Evolutionary conservation across 1,140 invertebrate genomes (phyloP), one percentile per base, ranked within the genome.

Genomic region (Rhyacophila brunnea): DNA sequence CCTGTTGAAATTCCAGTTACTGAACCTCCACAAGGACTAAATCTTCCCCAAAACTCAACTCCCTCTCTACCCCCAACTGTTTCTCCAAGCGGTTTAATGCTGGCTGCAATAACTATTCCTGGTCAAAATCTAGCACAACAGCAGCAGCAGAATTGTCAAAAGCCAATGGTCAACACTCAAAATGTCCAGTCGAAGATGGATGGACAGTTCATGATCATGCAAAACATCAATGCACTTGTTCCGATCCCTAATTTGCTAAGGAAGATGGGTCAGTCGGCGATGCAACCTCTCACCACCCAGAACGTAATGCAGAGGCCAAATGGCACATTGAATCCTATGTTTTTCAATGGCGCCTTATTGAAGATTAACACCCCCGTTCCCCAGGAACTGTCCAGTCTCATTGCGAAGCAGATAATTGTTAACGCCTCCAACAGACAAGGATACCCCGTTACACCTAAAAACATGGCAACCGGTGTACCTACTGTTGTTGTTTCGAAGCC

Each of bases 221-320:
- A 78, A 61, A 79, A 79, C 68, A 68, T 79, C 40, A 79, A 79
- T 47, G 69, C 75, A 40, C 71, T 79, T 19, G 70, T 79, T 13
- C 76, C 77, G 71, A 78, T 79, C 68, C 77, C 77, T 49, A 77
- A 74, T 67, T 58, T 79, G 58, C 74, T 79, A 72, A 68, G 75
- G 5, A 77, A 78, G 64, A 71, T 77, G 65, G 58, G 56, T 4
- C 74, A 75, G 19, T 78, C 77, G 60, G 74, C 75, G 61, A 71
- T 79, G 54, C 67, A 77, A 61, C 75, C 75, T 2, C 23, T 63
- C n/a, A 18, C 15, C 5, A 36, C 54, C 23, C 44, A 51, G 34
- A 50, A 59, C 35, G 36, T 56, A 7, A 38, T 58, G 11, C 51
- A 46, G 44, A 13, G 45, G 35, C 38, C 48, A 6, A 35, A 34